These are phyloP conservation scores for Uropsilus gracilis DNA, from an alignment of 2,113 vertebrate species.

Conservation along the genomic window DNA sequence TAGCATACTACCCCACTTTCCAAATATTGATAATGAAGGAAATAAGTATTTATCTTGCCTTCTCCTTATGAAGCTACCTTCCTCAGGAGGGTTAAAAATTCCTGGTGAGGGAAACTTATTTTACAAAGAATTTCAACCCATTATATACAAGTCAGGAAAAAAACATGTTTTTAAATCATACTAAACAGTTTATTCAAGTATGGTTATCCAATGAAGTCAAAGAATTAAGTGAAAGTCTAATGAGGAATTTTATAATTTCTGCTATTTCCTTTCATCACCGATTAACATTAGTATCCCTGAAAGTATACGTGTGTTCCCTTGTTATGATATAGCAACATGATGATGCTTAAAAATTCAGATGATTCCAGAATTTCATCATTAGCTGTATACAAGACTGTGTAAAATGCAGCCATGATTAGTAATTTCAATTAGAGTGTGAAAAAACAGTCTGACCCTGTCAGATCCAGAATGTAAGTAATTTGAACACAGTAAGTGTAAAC, in stretches of 20 bases:
- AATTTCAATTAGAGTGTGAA: background rate
- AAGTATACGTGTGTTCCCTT: background rate
- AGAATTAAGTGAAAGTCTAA: background rate
- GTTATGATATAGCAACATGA: fast-evolving
- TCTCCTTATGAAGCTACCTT: background rate
- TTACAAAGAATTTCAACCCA: background rate
- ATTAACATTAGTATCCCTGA: background rate
- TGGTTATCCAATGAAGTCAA: background rate
- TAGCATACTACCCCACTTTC: background rate
- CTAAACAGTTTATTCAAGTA: background rate
- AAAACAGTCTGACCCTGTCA: background rate
- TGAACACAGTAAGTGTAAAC: background rate
- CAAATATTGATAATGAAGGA: background rate
- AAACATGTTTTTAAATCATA: background rate
- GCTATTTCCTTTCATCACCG: background rate
- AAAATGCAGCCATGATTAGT: background rate
- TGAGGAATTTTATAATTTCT: background rate
- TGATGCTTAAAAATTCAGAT: background rate
- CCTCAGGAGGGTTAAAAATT: background rate
- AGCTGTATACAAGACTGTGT: background rate
- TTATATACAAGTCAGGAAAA: background rate
- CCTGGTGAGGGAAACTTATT: background rate
- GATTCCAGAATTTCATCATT: background rate
- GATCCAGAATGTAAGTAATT: background rate
- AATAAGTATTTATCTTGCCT: background rate